Percentiles rank a stretch among this genome's conserved stretches.
Evolutionary conservation across 1,140 invertebrate species (phyloP).

Genomic region (Drosophila kohkoa): DNA sequence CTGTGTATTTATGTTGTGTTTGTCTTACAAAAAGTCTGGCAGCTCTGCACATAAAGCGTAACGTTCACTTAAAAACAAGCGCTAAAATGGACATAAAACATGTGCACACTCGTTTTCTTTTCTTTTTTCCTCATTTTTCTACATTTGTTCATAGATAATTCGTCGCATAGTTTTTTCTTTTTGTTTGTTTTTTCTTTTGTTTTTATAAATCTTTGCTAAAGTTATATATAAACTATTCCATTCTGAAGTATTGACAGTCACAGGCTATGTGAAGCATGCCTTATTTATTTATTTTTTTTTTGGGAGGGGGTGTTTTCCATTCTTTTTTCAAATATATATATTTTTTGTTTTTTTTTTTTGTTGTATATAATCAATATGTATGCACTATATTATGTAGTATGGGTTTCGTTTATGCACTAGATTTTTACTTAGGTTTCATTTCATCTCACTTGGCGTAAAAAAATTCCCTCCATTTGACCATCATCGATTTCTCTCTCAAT

Average conservation of each 20-base stretch:
- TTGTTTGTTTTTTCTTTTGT: conserved; percentile 38
- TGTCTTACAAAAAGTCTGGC: conserved; percentile 65
- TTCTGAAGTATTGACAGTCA: conserved; percentile 84
- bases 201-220: conserved; percentile 73
- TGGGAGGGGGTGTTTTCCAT: conserved; percentile 36
- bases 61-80: conserved; percentile 72
- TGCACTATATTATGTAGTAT: conserved; percentile 70
- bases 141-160: conserved; percentile 40
- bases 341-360: conserved; percentile 47
- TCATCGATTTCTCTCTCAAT: conserved; percentile 24
- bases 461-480: conserved; percentile 43
- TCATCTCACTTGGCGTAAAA: conserved; percentile 66
- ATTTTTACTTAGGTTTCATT: conserved; percentile 62
- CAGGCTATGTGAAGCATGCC: conserved; percentile 81
- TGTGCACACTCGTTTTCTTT: conserved; percentile 55
- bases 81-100: conserved; percentile 62
- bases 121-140: conserved; percentile 48
- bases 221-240: conserved; percentile 80
- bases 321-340: conserved; percentile 51
- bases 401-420: conserved; percentile 47
- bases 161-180: conserved; percentile 52
- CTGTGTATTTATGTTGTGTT: conserved; percentile 36
- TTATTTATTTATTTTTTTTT: conserved; percentile 18
- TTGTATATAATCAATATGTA: conserved; percentile 74
- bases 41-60: conserved; percentile 76